Evolutionary conservation across 2,797 vertebrate species (phyloP).

Genomic region (Paguma larvata): DNA sequence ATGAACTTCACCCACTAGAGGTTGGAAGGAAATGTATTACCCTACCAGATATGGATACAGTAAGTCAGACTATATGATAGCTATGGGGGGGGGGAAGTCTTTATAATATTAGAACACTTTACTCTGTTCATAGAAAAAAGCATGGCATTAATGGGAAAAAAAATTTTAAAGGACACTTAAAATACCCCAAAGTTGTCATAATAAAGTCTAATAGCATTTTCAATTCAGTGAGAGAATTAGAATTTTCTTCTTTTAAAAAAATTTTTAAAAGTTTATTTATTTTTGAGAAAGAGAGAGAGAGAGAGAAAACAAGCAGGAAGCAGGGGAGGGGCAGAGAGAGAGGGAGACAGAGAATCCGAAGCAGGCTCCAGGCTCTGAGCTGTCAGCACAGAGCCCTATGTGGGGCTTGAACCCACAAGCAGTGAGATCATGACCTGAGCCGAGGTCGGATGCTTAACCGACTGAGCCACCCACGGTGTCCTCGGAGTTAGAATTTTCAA

Average conservation of each 20-base stretch:
- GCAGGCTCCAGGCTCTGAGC: too few relatives aligned
- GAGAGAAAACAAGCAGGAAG: too few relatives aligned
- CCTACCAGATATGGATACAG: not conserved
- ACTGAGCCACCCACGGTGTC: too few relatives aligned
- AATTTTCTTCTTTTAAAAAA: not conserved
- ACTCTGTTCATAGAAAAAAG: conserved; percentile 14
- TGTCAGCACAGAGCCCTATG: too few relatives aligned
- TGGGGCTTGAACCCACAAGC: too few relatives aligned
- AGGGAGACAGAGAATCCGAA: too few relatives aligned
- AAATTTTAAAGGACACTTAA: not conserved
- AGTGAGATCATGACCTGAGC: too few relatives aligned
- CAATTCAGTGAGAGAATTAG: not conserved
- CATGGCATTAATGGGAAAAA: not conserved
- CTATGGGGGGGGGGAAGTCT: not conserved
- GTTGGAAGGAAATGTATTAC: conserved; percentile 60
- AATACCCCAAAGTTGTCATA: not conserved
- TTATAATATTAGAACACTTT: conserved; percentile 39
- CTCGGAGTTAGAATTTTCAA: not conserved
- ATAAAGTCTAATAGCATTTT: conserved; percentile 39
- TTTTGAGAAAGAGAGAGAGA: too few relatives aligned
- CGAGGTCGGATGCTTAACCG: too few relatives aligned
- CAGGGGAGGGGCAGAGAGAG: too few relatives aligned
- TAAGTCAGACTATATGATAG: not conserved
- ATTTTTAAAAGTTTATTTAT: too few relatives aligned
- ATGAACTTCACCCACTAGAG: conserved; percentile 74